phyloP scores from a whole-genome alignment of 1,140 invertebrate species.

The Caenorhabditis briggsae region DNA sequence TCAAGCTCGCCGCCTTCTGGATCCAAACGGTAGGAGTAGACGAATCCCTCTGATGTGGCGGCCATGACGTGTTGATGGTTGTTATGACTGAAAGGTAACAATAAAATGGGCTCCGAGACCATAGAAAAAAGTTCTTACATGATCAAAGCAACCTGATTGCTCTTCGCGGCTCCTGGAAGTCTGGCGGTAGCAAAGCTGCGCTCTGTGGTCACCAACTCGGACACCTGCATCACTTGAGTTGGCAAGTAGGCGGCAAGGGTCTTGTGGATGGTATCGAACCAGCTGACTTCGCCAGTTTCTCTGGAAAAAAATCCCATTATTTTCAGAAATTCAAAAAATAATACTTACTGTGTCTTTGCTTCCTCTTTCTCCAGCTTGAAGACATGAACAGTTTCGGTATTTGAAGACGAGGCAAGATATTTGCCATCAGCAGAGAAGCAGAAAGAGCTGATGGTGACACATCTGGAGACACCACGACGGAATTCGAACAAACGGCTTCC shows the following conservation, averaged over 20 bases:
- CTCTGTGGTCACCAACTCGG: conserved; percentile 52
- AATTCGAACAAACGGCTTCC: conserved; percentile 93
- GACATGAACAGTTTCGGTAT: conserved; percentile 97
- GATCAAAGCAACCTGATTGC: conserved; percentile 50
- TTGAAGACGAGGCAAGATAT: conserved; percentile 92
- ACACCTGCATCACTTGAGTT: conserved; percentile 53
- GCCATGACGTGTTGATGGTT: conserved; percentile 63
- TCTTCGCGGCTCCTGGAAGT: conserved; percentile 58
- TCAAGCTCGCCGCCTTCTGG: conserved; percentile 61
- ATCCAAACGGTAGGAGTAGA: conserved; percentile 64
- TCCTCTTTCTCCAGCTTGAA: conserved; percentile 86
- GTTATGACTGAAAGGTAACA: conserved; percentile 61
- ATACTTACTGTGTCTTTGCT: conserved; percentile 17
- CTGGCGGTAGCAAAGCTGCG: conserved; percentile 60
- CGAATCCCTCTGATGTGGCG: conserved; percentile 64
- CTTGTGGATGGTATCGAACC: conserved; percentile 50
- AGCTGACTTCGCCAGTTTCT: conserved; percentile 25
- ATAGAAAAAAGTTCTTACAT: no score
- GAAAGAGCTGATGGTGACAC: conserved; percentile 90
- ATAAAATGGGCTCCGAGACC: no score
- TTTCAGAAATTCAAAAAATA: background rate
- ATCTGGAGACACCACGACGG: conserved; percentile 86
- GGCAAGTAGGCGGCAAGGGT: conserved; percentile 38
- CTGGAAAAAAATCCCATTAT: conserved; percentile 29
- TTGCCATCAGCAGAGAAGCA: conserved; percentile 91